phyloP scores from a whole-genome alignment of 2,797 vertebrate species.

The Macrochelys suwanniensis region DNA sequence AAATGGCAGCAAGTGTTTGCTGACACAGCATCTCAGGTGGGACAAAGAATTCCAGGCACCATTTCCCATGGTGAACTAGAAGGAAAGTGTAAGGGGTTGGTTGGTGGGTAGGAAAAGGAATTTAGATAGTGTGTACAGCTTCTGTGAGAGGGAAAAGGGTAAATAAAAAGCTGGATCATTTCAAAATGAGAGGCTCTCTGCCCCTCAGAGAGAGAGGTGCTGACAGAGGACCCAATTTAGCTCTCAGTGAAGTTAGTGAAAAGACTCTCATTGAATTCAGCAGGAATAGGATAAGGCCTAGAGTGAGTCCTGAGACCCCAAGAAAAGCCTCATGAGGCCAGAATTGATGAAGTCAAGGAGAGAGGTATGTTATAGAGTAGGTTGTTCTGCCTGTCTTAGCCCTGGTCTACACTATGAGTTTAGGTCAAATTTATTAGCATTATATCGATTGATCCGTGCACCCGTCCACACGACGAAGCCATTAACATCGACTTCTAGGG shows the following conservation, averaged over 20 bases:
- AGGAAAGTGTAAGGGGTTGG: background rate
- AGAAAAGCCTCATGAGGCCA: background rate
- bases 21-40: background rate
- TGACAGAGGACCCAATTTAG: slow-evolving; percentile 1
- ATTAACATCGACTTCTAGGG: no score
- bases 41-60: background rate
- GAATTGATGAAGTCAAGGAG: slow-evolving; percentile 10
- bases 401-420: no score
- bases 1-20: background rate
- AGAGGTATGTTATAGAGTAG: background rate
- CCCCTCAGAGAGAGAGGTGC: background rate
- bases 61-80: background rate
- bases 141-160: background rate
- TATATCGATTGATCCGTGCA: no score
- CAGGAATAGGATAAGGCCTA: slow-evolving; percentile 28
- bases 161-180: background rate
- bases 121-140: background rate
- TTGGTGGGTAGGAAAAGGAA: background rate
- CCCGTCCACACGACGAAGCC: no score
- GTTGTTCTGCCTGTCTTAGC: background rate
- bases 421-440: no score
- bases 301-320: background rate
- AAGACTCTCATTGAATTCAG: slow-evolving; percentile 30
- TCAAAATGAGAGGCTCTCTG: background rate
- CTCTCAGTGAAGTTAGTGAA: slow-evolving; percentile 11